Conservation (phyloP, 1,140 invertebrate genomes). For the Chionoecetes opilio region DNA sequence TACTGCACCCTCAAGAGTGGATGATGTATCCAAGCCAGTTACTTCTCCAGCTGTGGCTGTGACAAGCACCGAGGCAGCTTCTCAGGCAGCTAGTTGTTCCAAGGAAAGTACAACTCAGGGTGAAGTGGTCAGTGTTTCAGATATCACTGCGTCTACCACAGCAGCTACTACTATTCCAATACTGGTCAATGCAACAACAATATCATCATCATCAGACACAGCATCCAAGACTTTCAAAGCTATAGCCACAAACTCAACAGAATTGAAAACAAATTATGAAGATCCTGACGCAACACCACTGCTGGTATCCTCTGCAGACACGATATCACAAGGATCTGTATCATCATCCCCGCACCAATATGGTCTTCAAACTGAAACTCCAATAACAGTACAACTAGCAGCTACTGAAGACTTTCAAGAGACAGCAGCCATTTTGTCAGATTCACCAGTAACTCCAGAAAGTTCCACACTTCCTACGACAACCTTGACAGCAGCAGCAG, state of each 20-base stretch:
- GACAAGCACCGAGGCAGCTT: not conserved
- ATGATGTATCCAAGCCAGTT: not conserved
- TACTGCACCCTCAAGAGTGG: not conserved
- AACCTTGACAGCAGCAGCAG: not conserved
- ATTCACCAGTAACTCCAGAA: not conserved
- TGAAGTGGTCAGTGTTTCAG: not conserved
- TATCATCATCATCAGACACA: not conserved
- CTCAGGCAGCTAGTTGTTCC: not conserved
- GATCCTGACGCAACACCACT: not conserved
- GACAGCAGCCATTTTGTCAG: not conserved
- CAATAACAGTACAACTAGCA: not conserved
- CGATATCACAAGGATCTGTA: not conserved
- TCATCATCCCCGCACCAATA: not conserved
- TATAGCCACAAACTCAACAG: not conserved
- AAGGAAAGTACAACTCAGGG: not conserved
- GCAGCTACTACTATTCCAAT: not conserved
- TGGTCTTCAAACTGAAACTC: not conserved
- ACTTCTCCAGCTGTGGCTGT: not conserved
- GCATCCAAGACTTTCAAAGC: not conserved
- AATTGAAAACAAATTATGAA: not conserved
- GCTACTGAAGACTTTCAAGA: not conserved
- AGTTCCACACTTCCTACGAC: not conserved
- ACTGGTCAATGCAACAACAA: not conserved
- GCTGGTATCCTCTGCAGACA: not conserved
- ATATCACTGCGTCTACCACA: not conserved